These are phyloP conservation scores for Teleogryllus occipitalis DNA, from an alignment of 1,140 invertebrate species.

Conservation along the genomic window DNA sequence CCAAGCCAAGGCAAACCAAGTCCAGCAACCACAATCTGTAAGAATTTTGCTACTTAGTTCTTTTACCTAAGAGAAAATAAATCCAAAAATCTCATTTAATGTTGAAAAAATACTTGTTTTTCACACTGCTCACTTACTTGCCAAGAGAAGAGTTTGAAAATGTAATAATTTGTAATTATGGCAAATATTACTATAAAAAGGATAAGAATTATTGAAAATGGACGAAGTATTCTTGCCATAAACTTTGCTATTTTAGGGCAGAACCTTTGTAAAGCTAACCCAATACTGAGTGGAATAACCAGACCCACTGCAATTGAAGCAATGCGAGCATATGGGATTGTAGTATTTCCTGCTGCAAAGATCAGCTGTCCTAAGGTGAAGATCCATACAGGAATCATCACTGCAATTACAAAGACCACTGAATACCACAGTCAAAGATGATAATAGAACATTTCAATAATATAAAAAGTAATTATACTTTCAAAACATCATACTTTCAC, in stretches of 20 bases:
- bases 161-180: conserved; percentile 79
- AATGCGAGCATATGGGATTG: conserved; percentile 75
- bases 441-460: background rate
- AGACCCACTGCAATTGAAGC: conserved; percentile 63
- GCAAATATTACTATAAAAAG: conserved; percentile 90
- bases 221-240: conserved; percentile 73
- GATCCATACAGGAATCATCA: conserved; percentile 93
- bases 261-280: conserved; percentile 63
- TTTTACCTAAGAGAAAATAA: background rate
- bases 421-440: background rate
- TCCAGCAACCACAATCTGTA: conserved; percentile 70
- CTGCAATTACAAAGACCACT: conserved; percentile 41
- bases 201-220: conserved; percentile 74
- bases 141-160: conserved; percentile 85
- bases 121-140: conserved; percentile 46
- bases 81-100: background rate
- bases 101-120: conserved; percentile 17
- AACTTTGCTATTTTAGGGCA: conserved; percentile 56
- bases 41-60: conserved; percentile 22
- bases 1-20: conserved; percentile 80
- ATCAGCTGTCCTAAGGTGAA: conserved; percentile 80
- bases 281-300: conserved; percentile 75
- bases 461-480: background rate
- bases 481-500: background rate
- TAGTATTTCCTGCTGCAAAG: conserved; percentile 58